Evolutionary conservation across 2,113 vertebrate genomes (phyloP).

Genomic region (cattle (Bos taurus)): ARS-UCD2.0 NC_037328.1:69974001-69974500

Average conservation of each 20-base stretch:
- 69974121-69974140: not conserved
- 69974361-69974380: not conserved
- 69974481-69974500: not conserved
- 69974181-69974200: not conserved
- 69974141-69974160: not conserved
- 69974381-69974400: not conserved
- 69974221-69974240: not conserved
- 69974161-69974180: not conserved
- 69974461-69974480: not conserved
- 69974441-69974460: not conserved
- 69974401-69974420: not conserved
- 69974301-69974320: not conserved
- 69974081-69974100: not conserved
- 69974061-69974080: not conserved
- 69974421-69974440: not conserved
- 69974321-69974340: not conserved
- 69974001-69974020: not conserved
- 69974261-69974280: not conserved
- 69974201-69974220: not conserved
- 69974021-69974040: not conserved
- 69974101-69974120: not conserved
- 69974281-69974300: not conserved
- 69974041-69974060: not conserved
- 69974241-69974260: not conserved
- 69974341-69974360: not conserved